Evolutionary conservation across 2,113 vertebrate species (phyloP).

Genomic region (Pelecanus crispus): DNA sequence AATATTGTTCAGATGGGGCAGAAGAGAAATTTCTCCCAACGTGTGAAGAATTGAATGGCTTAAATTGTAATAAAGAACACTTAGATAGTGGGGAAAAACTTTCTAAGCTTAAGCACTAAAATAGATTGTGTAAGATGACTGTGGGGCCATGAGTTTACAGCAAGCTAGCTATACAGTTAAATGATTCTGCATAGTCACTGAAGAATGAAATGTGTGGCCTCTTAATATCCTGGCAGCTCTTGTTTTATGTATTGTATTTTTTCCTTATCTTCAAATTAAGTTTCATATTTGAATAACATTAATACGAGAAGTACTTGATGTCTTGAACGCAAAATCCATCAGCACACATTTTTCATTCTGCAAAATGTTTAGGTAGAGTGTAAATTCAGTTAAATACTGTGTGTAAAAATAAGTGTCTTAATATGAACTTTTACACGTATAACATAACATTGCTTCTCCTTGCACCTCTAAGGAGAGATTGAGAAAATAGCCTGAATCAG

Average conservation of each 20-base stretch:
- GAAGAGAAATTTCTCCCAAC: neutral
- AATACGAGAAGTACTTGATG: neutral
- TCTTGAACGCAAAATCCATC: neutral
- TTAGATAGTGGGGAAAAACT: neutral
- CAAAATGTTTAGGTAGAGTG: neutral
- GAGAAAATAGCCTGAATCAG: neutral
- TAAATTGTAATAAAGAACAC: neutral
- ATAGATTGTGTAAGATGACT: neutral
- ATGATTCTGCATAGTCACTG: neutral
- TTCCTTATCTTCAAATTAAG: neutral
- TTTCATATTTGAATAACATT: neutral
- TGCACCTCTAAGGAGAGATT: neutral
- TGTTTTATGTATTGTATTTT: neutral
- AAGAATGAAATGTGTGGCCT: neutral
- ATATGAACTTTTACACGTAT: neutral
- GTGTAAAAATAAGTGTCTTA: neutral
- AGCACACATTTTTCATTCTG: neutral
- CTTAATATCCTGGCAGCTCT: neutral
- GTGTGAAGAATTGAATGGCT: neutral
- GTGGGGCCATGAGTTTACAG: neutral
- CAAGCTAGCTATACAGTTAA: neutral
- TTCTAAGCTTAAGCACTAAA: neutral
- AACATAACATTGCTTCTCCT: neutral
- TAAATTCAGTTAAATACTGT: neutral
- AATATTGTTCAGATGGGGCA: neutral